Base-by-base conservation (phyloP, 1,140 invertebrate genomes). In the Sitodiplosis mosellana region DNA sequence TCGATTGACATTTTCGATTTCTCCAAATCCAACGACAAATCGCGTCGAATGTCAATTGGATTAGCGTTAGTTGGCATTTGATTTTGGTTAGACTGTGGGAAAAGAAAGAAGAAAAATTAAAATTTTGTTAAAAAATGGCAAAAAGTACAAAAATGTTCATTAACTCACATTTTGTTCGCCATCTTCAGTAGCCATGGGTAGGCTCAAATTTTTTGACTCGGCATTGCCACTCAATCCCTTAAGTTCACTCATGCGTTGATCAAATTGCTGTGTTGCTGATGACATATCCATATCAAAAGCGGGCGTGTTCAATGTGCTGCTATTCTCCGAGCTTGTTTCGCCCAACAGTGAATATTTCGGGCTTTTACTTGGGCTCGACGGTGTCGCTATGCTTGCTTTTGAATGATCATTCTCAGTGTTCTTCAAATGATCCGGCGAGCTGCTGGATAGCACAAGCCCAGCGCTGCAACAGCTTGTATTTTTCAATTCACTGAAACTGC, bases 251-350 rank as follows among this genome's bases (percentile, higher is more conserved):
- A 17, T 17, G 3, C 15, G 12, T 38, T 38, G 36, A n/a, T 38
- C 36, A 38, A 38, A 38, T 3, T 14, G 15, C 14, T 15, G 57
- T 58, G 5, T 48, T 51, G 15, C 17, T 1, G 59, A 63, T 52
- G 15, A 60, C 18, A 61, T 58, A 44, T 64, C 61, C 55, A 64
- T 56, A 43, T 64, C 62, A 50, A 60, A 63, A 21, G 60, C 57
- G 14, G 61, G 61, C 3, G 61, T 64, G 50, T 56, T 64, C 11
- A 63, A 55, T 1, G 62, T 56, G 22, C 58, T 61, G 46, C 62
- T 64, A 48, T 60, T 59, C 44, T 64, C 62, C 1, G 61, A 64
- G 38, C 60, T 63, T 20, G 51, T 56, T 15, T 54, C 53, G 7
- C 48, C 47, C 33, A 64, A 47, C 45, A 64, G 45, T 5, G 61